Evolutionary conservation across 2,797 vertebrate genomes (phyloP).

Genomic region (Esox masquinongy): DNA sequence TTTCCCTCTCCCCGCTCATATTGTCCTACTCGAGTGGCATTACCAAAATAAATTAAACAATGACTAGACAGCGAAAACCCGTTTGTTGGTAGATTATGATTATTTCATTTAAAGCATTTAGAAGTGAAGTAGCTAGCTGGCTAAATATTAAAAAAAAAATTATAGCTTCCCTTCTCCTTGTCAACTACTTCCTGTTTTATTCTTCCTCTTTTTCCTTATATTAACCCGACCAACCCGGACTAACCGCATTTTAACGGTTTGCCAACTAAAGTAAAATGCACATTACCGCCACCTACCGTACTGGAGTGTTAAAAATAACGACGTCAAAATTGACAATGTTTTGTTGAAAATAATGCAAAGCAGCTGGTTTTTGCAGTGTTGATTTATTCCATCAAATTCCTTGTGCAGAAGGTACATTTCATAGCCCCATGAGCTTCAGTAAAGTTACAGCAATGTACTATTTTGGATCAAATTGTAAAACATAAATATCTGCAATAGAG

Average conservation of each 20-base stretch:
- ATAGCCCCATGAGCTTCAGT: not conserved
- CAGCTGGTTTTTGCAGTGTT: not conserved
- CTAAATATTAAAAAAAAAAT: not conserved
- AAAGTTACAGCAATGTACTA: not conserved
- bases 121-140: not conserved
- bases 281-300: not conserved
- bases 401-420: not conserved
- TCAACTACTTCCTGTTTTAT: not conserved
- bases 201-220: not conserved
- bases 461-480: not conserved
- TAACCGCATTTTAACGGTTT: not conserved
- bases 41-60: not conserved
- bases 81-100: not conserved
- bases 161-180: not conserved
- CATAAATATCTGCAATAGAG: not conserved
- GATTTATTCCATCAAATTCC: not conserved
- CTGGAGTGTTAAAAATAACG: not conserved
- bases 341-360: not conserved
- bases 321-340: not conserved
- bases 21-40: not conserved
- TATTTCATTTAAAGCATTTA: not conserved
- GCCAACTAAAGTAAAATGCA: not conserved
- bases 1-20: not conserved
- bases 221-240: too few relatives aligned
- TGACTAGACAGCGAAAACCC: not conserved